A percentile compares a stretch with the other conserved stretches of the same genome.
Conservation (phyloP, 1,140 invertebrate species). For the Acyrthosiphon pisum region DNA sequence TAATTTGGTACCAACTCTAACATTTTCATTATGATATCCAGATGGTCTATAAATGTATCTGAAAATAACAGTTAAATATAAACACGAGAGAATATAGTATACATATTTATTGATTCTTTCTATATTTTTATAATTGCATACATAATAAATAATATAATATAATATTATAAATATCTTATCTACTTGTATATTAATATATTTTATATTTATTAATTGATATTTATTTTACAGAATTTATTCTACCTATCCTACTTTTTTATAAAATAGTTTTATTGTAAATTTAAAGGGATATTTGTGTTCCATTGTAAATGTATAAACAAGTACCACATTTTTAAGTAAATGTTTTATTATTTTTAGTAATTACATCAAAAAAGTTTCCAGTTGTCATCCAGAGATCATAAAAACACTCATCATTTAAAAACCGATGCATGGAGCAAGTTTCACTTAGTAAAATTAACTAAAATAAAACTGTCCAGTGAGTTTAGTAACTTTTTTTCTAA, state of each 20-base stretch:
- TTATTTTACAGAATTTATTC: too few relatives aligned
- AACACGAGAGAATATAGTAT: background rate
- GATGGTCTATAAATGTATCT: conserved; percentile 57
- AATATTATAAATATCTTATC: background rate
- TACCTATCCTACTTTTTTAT: too few relatives aligned
- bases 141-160: background rate
- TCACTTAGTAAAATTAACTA: background rate
- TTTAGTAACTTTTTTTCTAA: background rate
- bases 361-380: too few relatives aligned
- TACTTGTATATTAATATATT: background rate
- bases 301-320: too few relatives aligned
- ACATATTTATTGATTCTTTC: background rate
- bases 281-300: too few relatives aligned
- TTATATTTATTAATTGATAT: too few relatives aligned
- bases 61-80: conserved; percentile 29
- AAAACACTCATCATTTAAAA: too few relatives aligned
- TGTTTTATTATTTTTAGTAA: too few relatives aligned
- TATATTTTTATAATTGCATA: background rate
- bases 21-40: background rate
- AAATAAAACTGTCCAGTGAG: background rate
- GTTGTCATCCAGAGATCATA: too few relatives aligned
- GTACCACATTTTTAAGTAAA: too few relatives aligned
- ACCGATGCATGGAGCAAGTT: too few relatives aligned
- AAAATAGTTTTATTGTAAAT: too few relatives aligned
- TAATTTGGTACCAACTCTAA: conserved; percentile 6